Conservation (phyloP, 1,140 invertebrate species). For the Bombus difficillimus region DNA sequence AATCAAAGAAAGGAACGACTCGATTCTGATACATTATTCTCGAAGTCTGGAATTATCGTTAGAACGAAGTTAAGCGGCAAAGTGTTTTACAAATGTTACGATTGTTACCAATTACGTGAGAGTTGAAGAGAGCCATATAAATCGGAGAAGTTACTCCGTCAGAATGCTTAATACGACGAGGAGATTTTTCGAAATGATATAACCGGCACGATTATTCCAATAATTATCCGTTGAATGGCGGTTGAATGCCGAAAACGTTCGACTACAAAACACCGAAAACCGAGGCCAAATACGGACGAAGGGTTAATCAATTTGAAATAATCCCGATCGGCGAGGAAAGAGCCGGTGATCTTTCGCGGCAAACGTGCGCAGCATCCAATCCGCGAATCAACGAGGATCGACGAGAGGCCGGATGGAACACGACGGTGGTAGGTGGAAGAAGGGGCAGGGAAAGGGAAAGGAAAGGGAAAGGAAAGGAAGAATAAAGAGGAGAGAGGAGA, state of each 20-base stretch:
- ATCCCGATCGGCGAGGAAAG: constrained; percentile 11
- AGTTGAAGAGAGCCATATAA: too few relatives aligned
- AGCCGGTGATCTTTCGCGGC: constrained; percentile 32
- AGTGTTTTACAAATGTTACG: background rate
- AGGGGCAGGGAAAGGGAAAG: constrained; percentile 8
- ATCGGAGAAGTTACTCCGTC: background rate
- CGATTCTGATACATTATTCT: background rate
- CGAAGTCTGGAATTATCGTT: background rate
- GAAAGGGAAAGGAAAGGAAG: background rate
- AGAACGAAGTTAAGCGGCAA: background rate
- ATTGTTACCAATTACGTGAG: background rate
- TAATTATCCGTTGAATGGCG: background rate
- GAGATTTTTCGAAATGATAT: background rate
- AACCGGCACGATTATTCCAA: background rate
- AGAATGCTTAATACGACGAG: background rate
- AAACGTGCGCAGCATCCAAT: constrained; percentile 57
- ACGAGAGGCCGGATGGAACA: constrained; percentile 61
- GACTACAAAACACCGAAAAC: background rate
- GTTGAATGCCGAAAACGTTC: background rate
- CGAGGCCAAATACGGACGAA: constrained; percentile 13
- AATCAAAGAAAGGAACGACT: too few relatives aligned
- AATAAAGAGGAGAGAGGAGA: constrained; percentile 12
- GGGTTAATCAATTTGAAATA: constrained; percentile 42
- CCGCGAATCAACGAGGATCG: constrained; percentile 68
- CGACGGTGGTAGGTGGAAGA: constrained; percentile 23